Base-by-base conservation (phyloP, 2,888 invertebrate genomes). In the Drosophila merina region DNA sequence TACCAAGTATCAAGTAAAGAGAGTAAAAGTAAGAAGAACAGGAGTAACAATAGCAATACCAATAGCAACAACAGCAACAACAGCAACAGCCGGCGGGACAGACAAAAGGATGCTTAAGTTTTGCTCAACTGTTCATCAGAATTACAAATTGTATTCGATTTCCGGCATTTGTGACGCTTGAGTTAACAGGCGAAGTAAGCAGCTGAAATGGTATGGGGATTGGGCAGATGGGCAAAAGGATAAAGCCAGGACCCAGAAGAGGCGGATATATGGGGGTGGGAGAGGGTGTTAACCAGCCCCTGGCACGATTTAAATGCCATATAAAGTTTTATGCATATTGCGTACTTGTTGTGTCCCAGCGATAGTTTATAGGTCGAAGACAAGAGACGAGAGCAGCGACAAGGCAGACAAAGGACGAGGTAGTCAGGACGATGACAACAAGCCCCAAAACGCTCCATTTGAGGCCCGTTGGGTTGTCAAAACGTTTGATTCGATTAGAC, bases 71-170 rank as follows among this genome's bases (percentile, higher is more conserved):
- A 36, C 36, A 52, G 44, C 64, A 63, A 51, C 63, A 45, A 40
- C 26, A 52, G 44, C 36, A 52, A 51, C 63, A 63, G 64, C 63
- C 58, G 51, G 48, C 67, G 69, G 60, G 51, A 67, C 73, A 70
- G 63, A 74, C 67, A 42, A 20, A 36, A 14, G 14, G 49, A 57
- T 50, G 79, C 72, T 85, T 63, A 81, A 85, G 88, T 87, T 82
- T 70, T 72, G 77, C 72, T 74, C 84, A 72, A 83, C 75, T 83
- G 87, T 88, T 80, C 82, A 89, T 89, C 85, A 83, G 85, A 89
- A 89, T 89, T 90, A 87, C 90, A 90, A 89, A 89, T 89, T 89
- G 88, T 88, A 82, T 89, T 89, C 89, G 89, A 89, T 89, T 90
- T 90, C 89, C 89, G 89, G 89, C 77, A 88, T 88, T 89, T 89